Percentiles rank a stretch among this genome's conserved stretches.
Conservation (phyloP, 2,113 vertebrate species). For the Carlito syrichta region DNA sequence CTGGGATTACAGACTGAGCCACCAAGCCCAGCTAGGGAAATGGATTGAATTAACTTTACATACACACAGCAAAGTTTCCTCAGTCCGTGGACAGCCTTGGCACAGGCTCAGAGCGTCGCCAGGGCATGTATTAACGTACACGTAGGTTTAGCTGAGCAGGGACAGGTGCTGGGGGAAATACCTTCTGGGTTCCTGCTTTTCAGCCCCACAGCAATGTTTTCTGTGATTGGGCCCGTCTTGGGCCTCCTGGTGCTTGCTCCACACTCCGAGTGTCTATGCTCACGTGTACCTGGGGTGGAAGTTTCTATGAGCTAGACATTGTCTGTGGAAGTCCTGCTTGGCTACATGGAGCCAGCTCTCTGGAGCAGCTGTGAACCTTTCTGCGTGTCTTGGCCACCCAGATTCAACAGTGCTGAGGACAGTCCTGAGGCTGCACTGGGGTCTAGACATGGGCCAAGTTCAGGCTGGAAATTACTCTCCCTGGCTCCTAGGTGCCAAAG, state of each 20-base stretch:
- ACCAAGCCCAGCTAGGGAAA: too few species aligned
- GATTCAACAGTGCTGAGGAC: neutral
- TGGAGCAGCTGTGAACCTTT: neutral
- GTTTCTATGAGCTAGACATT: neutral
- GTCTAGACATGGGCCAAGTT: neutral
- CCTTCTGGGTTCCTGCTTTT: neutral
- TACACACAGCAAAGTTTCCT: neutral
- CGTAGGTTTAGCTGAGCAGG: neutral
- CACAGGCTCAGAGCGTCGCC: neutral
- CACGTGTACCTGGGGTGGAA: neutral
- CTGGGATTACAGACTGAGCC: too few species aligned
- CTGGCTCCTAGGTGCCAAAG: neutral
- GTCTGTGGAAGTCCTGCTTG: neutral
- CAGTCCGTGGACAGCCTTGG: too few species aligned
- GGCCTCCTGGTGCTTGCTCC: neutral
- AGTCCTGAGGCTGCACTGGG: neutral
- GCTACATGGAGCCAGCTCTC: neutral
- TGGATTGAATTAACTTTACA: neutral
- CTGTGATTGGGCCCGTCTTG: neutral
- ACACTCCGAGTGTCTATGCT: neutral
- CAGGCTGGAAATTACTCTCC: neutral
- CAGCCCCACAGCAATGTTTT: neutral
- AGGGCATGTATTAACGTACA: fast-evolving
- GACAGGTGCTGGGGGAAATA: neutral
- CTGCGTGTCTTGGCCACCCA: neutral